Base-by-base conservation (phyloP, 2,797 vertebrate genomes). In the Protosalanx chinensis region DNA sequence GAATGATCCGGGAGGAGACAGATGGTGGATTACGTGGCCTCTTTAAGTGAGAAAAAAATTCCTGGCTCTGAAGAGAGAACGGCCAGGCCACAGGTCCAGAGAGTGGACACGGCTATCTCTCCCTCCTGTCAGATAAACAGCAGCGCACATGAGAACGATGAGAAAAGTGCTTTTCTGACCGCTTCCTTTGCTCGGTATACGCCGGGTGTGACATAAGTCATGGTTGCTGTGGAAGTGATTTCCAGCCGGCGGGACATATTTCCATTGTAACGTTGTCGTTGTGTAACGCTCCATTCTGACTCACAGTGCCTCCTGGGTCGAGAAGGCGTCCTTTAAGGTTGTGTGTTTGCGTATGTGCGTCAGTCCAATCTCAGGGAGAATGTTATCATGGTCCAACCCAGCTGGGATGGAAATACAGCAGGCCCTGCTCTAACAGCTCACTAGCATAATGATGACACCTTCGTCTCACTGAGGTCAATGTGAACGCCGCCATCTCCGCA, bases 361-460 rank as follows among this genome's bases (percentile, higher is more conserved):
- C 77, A 72, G 5, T 83, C 67, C 77, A 59, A 75, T 76, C 79
- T 76, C 78, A 70, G 61, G 81, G 77, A 88, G 84, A 85, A 88
- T 84, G 79, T 73, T 76, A 79, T 82, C 82, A 79, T 81, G 88
- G 84, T 84, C 68, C 68, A 64, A 64, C 60, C 70, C 77, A 71
- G 81, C 70, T 68, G 74, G 51, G 56, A 82, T 86, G 83, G 71
- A 85, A 89, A 87, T 84, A 67, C 83, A 69, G 61, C 70, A 7
- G 72, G 66, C 76, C 72, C 71, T 68, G 20, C 65, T 59, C 46
- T 77, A 68, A 71, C 80, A 76, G 57, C 20, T 76, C 74, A 73
- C 74, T 76, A 81, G 77, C 72, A 70, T 86, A 83, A 88, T 84
- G 75, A 79, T 64, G 77, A 82, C 37, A 64, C 78, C 72, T 84